Percentiles rank a stretch among this genome's conserved stretches.
Evolutionary conservation across 2,888 invertebrate genomes (phyloP).

Genomic region (Spodoptera littoralis): DNA sequence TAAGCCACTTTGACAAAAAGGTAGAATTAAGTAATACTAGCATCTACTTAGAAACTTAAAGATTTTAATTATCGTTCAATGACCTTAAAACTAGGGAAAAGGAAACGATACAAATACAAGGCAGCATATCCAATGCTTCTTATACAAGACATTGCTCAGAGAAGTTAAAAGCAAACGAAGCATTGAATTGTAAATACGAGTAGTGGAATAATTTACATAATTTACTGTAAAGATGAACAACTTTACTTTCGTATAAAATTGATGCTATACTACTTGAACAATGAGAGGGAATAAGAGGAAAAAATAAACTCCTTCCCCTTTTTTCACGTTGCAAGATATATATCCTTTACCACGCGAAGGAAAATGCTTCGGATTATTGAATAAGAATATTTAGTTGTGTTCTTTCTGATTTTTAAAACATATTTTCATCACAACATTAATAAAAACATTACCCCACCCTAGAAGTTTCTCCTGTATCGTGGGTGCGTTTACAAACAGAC

Average conservation of each 20-base stretch:
- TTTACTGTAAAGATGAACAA: constrained; percentile 27
- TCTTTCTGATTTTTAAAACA: too few species aligned
- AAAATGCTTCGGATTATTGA: constrained; percentile 2
- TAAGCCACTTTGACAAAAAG: too few species aligned
- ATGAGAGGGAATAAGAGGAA: too few species aligned
- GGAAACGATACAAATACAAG: not conserved
- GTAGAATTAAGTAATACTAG: too few species aligned
- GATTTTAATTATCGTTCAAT: too few species aligned
- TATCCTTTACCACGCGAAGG: not conserved
- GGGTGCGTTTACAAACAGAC: too few species aligned
- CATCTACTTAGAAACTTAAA: too few species aligned
- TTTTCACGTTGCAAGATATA: constrained; percentile 8
- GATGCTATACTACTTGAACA: constrained; percentile 8
- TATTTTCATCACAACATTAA: too few species aligned
- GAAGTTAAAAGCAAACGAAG: constrained; percentile 13
- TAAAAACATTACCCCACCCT: too few species aligned
- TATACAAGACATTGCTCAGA: constrained; percentile 17
- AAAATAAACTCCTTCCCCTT: not conserved
- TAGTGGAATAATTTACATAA: constrained; percentile 57
- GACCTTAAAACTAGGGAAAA: too few species aligned
- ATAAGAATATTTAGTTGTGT: too few species aligned
- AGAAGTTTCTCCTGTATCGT: too few species aligned
- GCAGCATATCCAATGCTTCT: not conserved
- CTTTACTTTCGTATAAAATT: constrained; percentile 22
- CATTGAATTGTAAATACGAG: constrained; percentile 61